Conservation (phyloP, 2,888 invertebrate genomes). For the Tinea semifulvella region DNA sequence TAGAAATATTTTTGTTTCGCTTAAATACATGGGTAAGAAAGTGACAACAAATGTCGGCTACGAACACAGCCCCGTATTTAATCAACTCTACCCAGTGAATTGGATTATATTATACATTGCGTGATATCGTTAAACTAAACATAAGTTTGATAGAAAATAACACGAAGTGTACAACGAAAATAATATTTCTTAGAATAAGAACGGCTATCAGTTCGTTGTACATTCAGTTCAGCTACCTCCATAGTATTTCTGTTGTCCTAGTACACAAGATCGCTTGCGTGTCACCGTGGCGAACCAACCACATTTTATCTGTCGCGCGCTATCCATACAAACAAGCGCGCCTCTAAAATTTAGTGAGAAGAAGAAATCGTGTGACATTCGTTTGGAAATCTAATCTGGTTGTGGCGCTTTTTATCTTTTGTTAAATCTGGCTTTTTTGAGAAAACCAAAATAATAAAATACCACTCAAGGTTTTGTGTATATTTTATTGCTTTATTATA, state of each 20-base stretch:
- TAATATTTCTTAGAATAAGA: slow-evolving; percentile 28
- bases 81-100: too few relatives aligned
- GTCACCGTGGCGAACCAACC: slow-evolving; percentile 29
- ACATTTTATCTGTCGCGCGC: background rate
- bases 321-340: slow-evolving; percentile 2
- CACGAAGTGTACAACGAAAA: too few relatives aligned
- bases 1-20: background rate
- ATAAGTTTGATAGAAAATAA: too few relatives aligned
- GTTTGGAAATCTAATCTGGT: background rate
- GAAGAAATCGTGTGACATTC: slow-evolving; percentile 1
- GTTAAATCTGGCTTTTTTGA: too few relatives aligned
- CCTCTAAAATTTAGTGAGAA: slow-evolving; percentile 3
- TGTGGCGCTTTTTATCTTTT: background rate
- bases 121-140: too few relatives aligned
- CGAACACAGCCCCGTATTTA: background rate
- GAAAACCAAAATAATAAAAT: too few relatives aligned
- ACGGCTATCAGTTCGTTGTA: slow-evolving; percentile 13
- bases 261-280: slow-evolving; percentile 60
- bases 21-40: too few relatives aligned
- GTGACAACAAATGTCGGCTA: background rate
- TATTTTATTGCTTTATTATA: too few relatives aligned
- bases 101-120: too few relatives aligned
- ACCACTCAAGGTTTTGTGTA: too few relatives aligned
- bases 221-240: slow-evolving; percentile 24
- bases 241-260: slow-evolving; percentile 37